Base-by-base conservation (phyloP, 2,113 vertebrate species). In the Pedionomus torquatus region DNA sequence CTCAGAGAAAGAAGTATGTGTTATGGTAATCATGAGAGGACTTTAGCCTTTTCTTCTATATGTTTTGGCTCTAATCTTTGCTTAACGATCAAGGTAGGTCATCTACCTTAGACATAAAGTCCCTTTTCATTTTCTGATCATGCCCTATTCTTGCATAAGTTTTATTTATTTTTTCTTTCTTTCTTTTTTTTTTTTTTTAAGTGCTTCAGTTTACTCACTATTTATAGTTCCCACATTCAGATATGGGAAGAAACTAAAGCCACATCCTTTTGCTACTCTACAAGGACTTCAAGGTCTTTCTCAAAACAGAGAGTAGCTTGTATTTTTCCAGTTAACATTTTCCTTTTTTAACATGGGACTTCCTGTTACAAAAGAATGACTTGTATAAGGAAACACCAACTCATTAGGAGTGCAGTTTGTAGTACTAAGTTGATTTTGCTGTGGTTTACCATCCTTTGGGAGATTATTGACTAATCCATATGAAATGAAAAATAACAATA, bases 181-280 rank as follows among this genome's bases (percentile, higher is more conserved):
- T 28, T 28, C 6, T 37, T 31, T 24, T 77, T 60, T 48, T 28
- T 24, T 78, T 61, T 49, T 16, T 61, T 39, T 5, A 33, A 83
- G 13, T 68, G 17, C 18, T 91, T 84, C 48, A 19, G 5, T 89
- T 78, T 93, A 35, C 13, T 66, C 30, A 18, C 8, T 69, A 33
- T 60, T 95, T 89, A 65, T 79, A 82, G 52, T 79, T 95, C 46
- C 61, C 7, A 33, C 44, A 52, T 87, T 89, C 87, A 95, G 30
- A 90, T 60, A 87, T 82, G 91, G 64, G 69, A 96, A 95, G 80
- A 96, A 95, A 92, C 20, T 58, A 28, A 74, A 94, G 46, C 37
- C 51, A 93, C 49, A 87, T 85, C 69, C 57, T 94, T 83, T 93
- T 72, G 13, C 21, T 91, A 21, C 18, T 79, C 44, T 87, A 46